Conservation (phyloP, 2,797 vertebrate species). For the Loriculus beryllinus region DNA sequence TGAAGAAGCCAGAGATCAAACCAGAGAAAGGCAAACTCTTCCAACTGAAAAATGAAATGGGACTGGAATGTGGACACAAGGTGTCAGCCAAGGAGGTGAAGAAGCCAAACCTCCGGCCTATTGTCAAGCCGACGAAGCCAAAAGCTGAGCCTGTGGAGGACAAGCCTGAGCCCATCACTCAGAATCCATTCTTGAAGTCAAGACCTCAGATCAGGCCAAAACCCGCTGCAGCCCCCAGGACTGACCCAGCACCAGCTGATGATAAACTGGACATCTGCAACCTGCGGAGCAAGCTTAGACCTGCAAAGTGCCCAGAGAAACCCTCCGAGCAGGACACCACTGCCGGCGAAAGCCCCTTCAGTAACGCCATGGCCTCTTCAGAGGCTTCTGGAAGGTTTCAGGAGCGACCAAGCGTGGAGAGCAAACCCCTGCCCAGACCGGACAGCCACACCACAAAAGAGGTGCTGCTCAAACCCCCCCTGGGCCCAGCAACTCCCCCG, state of each 20-base stretch:
- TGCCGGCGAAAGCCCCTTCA: slow-evolving; percentile 39
- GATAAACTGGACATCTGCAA: slow-evolving; percentile 91
- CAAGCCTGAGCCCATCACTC: slow-evolving; percentile 77
- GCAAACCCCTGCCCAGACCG: slow-evolving; percentile 76
- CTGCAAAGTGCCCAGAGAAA: slow-evolving; percentile 82
- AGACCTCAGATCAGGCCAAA: slow-evolving; percentile 91
- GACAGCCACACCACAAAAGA: slow-evolving; percentile 73
- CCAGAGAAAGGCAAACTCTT: slow-evolving; percentile 90
- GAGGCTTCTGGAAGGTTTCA: slow-evolving; percentile 67
- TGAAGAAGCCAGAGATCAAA: slow-evolving; percentile 83
- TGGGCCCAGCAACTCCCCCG: slow-evolving; percentile 5
- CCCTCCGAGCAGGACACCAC: slow-evolving; percentile 69
- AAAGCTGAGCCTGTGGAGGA: slow-evolving; percentile 80
- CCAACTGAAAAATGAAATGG: slow-evolving; percentile 93
- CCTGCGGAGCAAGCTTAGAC: slow-evolving; percentile 92
- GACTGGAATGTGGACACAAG: slow-evolving; percentile 95
- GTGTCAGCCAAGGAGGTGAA: slow-evolving; percentile 93
- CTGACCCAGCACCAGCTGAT: slow-evolving; percentile 80
- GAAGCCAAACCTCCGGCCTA: slow-evolving; percentile 92
- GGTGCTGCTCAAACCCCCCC: slow-evolving; percentile 50
- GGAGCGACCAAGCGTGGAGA: slow-evolving; percentile 71
- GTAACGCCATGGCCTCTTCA: slow-evolving; percentile 15
- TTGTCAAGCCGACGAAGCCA: slow-evolving; percentile 85
- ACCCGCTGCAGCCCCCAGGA: slow-evolving; percentile 81
- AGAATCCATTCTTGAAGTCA: slow-evolving; percentile 83